Evolutionary conservation across 2,113 vertebrate species (phyloP), one percentile per base, ranked within the genome.

Genomic region (Pavo muticus): DNA sequence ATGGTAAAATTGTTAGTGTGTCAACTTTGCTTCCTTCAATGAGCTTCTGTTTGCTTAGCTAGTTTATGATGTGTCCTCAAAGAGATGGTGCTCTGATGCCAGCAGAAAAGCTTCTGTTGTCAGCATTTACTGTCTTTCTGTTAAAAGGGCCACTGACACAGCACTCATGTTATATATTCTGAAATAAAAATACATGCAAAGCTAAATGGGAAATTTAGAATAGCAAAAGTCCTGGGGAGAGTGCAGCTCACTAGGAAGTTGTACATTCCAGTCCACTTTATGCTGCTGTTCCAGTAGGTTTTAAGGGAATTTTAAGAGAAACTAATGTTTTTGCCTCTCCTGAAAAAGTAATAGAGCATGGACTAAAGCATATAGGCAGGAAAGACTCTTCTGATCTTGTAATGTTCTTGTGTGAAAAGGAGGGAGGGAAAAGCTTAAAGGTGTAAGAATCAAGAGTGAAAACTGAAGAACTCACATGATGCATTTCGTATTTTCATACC

Each of bases 1-100:
- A 16, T 5, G 4, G 39, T 42, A 7, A 30, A 60, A 35, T 23
- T 14, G 18, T n/a, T 0, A 0, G 7, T 0, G 2, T 30, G 14
- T 45, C 69, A 25, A 21, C 84, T 87, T 57, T 47, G 61, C 87
- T 82, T 90, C 52, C 0, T 0, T 17, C 61, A 10, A 78, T 25
- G 56, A 84, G 61, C 39, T 72, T 84, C 84, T 61, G 77, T 92
- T 87, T 60, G 35, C 91, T 87, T 42, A 16, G 73, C 50, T 54
- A 4, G 69, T 25, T 39, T 1, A 7, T 91, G 80, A 61, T 81
- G 56, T 89, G 88, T 92, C 50, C 91, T 80, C 69, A 52, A 64
- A 60, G 76, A 50, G 70, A 18, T 23, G 77, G 29, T 68, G 61
- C 61, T 91, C 50, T 25, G 17, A 47, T 68, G 90, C 42, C 77